phyloP scores from a whole-genome alignment of 2,888 invertebrate genomes.

The Tromatobia lineatoria region DNA sequence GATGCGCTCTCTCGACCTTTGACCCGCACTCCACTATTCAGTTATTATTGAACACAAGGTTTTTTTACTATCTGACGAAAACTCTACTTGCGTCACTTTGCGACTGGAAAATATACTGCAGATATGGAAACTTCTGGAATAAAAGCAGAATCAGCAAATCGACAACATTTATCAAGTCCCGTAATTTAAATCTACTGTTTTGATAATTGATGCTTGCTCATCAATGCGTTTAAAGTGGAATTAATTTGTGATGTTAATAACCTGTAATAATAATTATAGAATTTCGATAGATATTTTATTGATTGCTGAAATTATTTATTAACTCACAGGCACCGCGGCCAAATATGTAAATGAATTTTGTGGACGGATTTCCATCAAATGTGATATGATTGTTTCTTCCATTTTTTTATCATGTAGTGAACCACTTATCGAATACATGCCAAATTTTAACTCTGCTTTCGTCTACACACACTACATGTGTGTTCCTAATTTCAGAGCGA shows the following conservation, averaged over 20 bases:
- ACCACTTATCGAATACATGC: neutral
- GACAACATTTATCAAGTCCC: neutral
- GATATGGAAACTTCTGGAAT: constrained; percentile 2
- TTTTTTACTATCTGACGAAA: constrained; percentile 10
- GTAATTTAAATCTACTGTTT: neutral
- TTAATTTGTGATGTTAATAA: neutral
- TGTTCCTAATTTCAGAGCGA: too few relatives aligned
- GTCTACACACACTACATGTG: too few relatives aligned
- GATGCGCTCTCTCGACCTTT: constrained; percentile 51
- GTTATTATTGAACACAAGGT: constrained; percentile 55
- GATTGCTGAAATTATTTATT: neutral
- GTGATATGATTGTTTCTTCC: neutral
- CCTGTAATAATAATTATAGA: constrained; percentile 3
- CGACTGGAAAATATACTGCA: neutral
- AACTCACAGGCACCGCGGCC: neutral
- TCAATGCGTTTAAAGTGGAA: neutral
- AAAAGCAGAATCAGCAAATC: neutral
- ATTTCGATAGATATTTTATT: neutral
- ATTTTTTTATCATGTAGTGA: too few relatives aligned
- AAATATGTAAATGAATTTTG: neutral
- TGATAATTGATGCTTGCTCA: neutral
- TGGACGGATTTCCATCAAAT: neutral
- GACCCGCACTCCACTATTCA: constrained; percentile 43
- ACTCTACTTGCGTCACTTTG: constrained; percentile 42
- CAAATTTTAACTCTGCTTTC: neutral